Conservation (phyloP, 1,140 invertebrate species). For the Aphis craccivora region DNA sequence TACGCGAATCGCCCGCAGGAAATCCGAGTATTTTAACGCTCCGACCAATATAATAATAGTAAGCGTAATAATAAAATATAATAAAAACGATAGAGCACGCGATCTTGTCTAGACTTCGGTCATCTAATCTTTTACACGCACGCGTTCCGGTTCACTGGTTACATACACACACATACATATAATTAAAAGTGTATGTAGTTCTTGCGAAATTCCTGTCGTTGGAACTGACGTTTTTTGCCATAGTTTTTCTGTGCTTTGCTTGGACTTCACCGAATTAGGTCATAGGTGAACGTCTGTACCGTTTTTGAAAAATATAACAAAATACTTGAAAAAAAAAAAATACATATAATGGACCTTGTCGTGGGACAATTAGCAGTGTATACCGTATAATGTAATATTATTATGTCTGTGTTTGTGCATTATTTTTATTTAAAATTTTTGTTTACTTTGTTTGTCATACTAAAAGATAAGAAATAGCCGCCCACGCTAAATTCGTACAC, state of each 20-base stretch:
- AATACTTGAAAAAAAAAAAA: background rate
- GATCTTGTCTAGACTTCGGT: slow-evolving; percentile 26
- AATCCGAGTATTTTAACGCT: slow-evolving; percentile 17
- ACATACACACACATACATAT: background rate
- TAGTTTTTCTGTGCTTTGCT: background rate
- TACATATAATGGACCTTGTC: background rate
- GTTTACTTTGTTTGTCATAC: slow-evolving; percentile 31
- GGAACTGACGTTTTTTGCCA: background rate
- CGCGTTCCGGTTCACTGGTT: slow-evolving; percentile 15
- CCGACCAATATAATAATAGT: slow-evolving; percentile 2
- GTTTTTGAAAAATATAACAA: background rate
- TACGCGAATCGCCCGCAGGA: slow-evolving; percentile 28
- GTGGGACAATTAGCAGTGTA: slow-evolving; percentile 41
- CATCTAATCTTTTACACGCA: slow-evolving; percentile 34
- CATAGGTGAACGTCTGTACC: slow-evolving; percentile 22
- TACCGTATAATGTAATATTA: background rate
- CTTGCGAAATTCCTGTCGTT: background rate
- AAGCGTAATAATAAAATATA: background rate
- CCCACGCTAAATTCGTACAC: slow-evolving; percentile 37
- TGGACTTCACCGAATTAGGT: background rate
- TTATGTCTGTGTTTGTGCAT: background rate
- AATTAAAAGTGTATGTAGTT: background rate
- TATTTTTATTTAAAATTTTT: slow-evolving; percentile 29
- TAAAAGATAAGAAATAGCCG: slow-evolving; percentile 36
- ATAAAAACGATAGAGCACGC: slow-evolving; percentile 45